Evolutionary conservation across 1,140 invertebrate genomes (phyloP).

Genomic region (Ips nitidus): DNA sequence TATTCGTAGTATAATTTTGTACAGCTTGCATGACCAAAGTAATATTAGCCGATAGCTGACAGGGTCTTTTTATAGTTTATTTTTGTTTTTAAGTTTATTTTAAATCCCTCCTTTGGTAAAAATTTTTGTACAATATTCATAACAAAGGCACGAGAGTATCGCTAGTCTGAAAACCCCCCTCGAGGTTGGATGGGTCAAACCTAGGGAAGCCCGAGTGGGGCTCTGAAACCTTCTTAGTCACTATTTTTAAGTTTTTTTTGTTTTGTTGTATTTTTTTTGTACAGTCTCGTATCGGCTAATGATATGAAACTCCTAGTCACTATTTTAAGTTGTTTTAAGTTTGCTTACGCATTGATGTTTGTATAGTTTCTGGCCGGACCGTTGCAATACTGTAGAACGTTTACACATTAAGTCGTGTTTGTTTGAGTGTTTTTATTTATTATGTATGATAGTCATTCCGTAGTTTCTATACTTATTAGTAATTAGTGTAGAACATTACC

Average conservation of each 20-base stretch:
- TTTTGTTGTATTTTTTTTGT: constrained; percentile 17
- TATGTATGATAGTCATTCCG: constrained; percentile 10
- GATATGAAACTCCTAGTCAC: constrained; percentile 48
- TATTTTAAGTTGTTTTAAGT: constrained; percentile 17
- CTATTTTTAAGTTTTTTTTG: constrained; percentile 39
- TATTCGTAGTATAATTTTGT: neutral
- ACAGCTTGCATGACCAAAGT: constrained; percentile 27
- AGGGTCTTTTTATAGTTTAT: constrained; percentile 32
- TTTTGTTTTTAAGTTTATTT: constrained; percentile 31
- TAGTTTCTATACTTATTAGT: constrained; percentile 1
- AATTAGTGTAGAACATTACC: neutral
- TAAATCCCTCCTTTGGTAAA: too few species aligned
- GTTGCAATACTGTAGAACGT: constrained; percentile 15
- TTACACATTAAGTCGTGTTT: neutral
- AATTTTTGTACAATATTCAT: constrained; percentile 8
- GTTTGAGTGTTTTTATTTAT: neutral
- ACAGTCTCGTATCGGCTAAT: constrained; percentile 44
- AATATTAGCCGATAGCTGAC: constrained; percentile 50
- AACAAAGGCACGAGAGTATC: constrained; percentile 42
- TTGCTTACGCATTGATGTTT: too few species aligned
- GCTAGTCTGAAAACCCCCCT: constrained; percentile 32
- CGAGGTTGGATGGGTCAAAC: neutral
- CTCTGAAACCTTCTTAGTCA: constrained; percentile 25
- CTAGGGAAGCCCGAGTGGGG: constrained; percentile 2
- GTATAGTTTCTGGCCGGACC: constrained; percentile 18